phyloP scores from a whole-genome alignment of 2,888 invertebrate species.

The Ennomos fuscantarius region DNA sequence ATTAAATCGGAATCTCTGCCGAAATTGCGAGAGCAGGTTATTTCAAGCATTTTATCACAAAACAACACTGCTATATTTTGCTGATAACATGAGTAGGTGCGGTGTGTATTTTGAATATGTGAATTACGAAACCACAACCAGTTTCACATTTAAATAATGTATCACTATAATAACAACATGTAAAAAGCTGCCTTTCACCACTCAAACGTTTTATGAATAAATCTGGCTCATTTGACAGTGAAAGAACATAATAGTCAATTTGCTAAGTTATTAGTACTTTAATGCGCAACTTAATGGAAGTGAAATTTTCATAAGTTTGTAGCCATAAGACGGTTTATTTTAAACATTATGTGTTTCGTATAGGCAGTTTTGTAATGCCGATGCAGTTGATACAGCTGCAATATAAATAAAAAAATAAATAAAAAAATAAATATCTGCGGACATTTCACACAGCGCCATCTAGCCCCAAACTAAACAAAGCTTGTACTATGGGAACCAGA shows the following conservation, averaged over 20 bases:
- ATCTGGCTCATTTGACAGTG: conserved; percentile 13
- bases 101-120: conserved; percentile 4
- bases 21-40: conserved; percentile 1
- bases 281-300: conserved; percentile 18
- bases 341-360: background rate
- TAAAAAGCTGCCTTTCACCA: conserved; percentile 21
- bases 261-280: conserved; percentile 20
- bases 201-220: conserved; percentile 16
- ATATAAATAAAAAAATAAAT: too few relatives aligned
- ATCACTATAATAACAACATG: conserved; percentile 14
- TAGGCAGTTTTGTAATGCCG: background rate
- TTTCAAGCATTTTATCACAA: conserved; percentile 1
- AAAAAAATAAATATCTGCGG: too few relatives aligned
- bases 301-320: conserved; percentile 19
- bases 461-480: too few relatives aligned
- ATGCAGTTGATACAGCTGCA: background rate
- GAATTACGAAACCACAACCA: background rate
- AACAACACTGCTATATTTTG: background rate
- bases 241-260: conserved; percentile 22
- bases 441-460: too few relatives aligned
- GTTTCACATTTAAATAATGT: conserved; percentile 20
- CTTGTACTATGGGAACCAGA: too few relatives aligned
- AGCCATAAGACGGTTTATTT: conserved; percentile 12
- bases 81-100: too few relatives aligned
- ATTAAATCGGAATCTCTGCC: background rate